phyloP scores from a whole-genome alignment of 1,140 invertebrate genomes.

The Aphidius gifuensis region DNA sequence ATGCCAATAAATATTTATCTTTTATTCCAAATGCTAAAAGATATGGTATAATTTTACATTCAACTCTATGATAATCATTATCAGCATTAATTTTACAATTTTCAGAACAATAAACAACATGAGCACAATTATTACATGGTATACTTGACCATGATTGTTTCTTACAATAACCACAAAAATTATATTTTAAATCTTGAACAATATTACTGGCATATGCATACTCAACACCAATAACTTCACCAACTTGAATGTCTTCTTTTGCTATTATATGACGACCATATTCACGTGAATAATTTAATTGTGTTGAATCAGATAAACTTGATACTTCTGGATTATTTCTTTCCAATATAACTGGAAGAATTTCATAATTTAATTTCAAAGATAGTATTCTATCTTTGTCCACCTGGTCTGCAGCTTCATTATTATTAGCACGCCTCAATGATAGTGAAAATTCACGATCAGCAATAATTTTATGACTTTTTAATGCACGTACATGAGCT shows the following conservation, averaged over 20 bases:
- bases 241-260: slow-evolving; percentile 64
- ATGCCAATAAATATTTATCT: too few species aligned
- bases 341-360: too few species aligned
- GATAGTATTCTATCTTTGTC: too few species aligned
- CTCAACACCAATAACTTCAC: slow-evolving; percentile 78
- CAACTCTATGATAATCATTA: slow-evolving; percentile 68
- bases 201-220: slow-evolving; percentile 70
- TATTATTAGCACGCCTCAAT: too few species aligned
- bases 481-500: too few species aligned
- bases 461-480: too few species aligned
- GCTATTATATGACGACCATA: slow-evolving; percentile 67
- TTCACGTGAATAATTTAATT: slow-evolving; percentile 56
- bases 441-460: too few species aligned
- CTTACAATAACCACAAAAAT: slow-evolving; percentile 75
- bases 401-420: too few species aligned
- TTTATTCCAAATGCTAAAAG: too few species aligned
- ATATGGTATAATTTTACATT: slow-evolving; percentile 58
- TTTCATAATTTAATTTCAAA: too few species aligned
- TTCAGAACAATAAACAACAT: slow-evolving; percentile 68
- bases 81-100: slow-evolving; percentile 62
- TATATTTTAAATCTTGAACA: slow-evolving; percentile 57
- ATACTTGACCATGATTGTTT: slow-evolving; percentile 59
- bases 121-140: slow-evolving; percentile 65
- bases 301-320: slow-evolving; percentile 60
- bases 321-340: slow-evolving; percentile 51